These are phyloP conservation scores for Limanda limanda DNA, from an alignment of 2,113 vertebrate genomes.

Conservation along the genomic window DNA sequence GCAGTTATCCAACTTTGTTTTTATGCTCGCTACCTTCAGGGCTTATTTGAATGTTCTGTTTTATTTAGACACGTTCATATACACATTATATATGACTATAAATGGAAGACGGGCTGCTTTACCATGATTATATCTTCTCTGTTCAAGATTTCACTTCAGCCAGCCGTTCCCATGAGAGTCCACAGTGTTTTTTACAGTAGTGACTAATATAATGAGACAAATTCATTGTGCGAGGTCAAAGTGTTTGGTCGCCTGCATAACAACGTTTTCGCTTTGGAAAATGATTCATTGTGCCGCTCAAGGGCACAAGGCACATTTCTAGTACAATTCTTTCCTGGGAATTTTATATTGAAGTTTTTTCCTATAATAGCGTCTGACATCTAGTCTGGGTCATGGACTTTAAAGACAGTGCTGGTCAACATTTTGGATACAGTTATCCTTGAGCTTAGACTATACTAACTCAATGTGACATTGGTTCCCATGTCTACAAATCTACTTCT, in stretches of 20 bases:
- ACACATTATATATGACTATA: not conserved
- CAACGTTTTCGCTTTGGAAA: conserved; percentile 10
- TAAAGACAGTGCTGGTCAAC: conserved; percentile 47
- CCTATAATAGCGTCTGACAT: conserved; percentile 62
- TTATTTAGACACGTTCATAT: conserved; percentile 39
- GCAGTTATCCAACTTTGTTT: conserved; percentile 56
- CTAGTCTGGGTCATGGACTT: conserved; percentile 66
- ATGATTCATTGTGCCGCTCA: conserved; percentile 41
- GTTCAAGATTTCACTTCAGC: conserved; percentile 1
- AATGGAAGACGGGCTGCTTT: conserved; percentile 18
- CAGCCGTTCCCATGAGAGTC: conserved; percentile 4
- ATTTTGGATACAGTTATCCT: conserved; percentile 62
- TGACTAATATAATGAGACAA: conserved; percentile 25
- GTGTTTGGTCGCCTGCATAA: conserved; percentile 17
- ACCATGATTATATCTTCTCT: conserved; percentile 13
- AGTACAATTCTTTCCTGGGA: conserved; percentile 53
- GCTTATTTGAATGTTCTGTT: conserved; percentile 49
- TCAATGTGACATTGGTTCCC: conserved; percentile 71
- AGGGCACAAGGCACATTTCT: conserved; percentile 44
- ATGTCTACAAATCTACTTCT: conserved; percentile 46
- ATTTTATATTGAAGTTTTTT: conserved; percentile 41
- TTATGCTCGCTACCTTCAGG: conserved; percentile 51
- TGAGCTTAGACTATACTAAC: conserved; percentile 74
- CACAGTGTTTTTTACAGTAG: not conserved
- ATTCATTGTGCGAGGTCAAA: conserved; percentile 24